Base-by-base conservation (phyloP, 1,140 invertebrate genomes). In the Drosophila micromelanica region DNA sequence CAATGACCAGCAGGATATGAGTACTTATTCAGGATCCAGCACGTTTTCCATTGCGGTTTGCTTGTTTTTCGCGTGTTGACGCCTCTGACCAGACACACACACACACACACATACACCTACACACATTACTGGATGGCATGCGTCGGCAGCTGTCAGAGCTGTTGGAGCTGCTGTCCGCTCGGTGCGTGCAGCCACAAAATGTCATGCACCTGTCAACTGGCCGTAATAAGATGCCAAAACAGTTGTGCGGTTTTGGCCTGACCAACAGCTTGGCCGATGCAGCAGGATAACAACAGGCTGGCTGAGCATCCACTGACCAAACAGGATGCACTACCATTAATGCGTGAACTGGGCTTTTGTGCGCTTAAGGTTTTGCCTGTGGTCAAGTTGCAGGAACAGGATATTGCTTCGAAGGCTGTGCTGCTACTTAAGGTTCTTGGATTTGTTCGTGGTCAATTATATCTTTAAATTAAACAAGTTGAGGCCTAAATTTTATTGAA, bases 181-280 rank as follows among this genome's bases (percentile, higher is more conserved):
- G 67, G 70, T 86, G 82, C 71, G 82, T 81, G 85, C 72, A 74
- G 69, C 82, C 84, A 76, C 82, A 87, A 77, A 86, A 87, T 81
- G 82, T 87, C 84, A 89, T 89, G 79, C 82, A 87, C 75, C 82
- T 87, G 82, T 89, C 82, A 89, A 69, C 76, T 78, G 76, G 84
- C 76, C 79, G 76, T 87, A 87, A 87, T 89, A 87, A 87, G 82
- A 87, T 87, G 82, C 82, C 84, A 89, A 89, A 86, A 87, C 82
- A 86, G 82, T 86, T 86, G 80, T 86, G 82, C 75, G 82, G 82
- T 81, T 78, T 76, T 52, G 45, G 56, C 51, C 67, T 45, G 43
- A 35, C 72, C 57, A 74, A 40, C 57, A 37, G 51, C 64, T 38
- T 42, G 60, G 48, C 78, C 64, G 38, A 45, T 51, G 37, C 57